Conservation (phyloP, 1,140 invertebrate species). For the Tetragnatha versicolor region DNA sequence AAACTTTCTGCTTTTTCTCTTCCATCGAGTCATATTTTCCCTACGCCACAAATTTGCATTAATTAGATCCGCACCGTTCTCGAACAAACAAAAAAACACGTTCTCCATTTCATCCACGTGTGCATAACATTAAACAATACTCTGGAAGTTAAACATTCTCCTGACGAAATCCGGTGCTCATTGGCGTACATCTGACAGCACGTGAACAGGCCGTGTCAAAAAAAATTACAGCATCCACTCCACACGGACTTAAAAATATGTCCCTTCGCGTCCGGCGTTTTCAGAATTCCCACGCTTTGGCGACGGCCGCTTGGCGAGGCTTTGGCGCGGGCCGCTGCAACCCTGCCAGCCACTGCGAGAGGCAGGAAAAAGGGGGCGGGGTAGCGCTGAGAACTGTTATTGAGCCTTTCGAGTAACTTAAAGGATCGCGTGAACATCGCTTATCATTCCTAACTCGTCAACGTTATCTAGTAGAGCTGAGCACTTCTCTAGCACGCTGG, state of each 20-base stretch:
- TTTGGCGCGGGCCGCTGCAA: background rate
- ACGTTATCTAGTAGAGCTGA: conserved; percentile 6
- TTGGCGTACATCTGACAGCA: too few relatives aligned
- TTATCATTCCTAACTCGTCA: conserved; percentile 35
- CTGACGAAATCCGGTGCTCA: too few relatives aligned
- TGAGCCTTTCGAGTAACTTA: conserved; percentile 35
- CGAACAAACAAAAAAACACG: too few relatives aligned
- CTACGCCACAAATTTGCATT: too few relatives aligned
- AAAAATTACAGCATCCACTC: background rate
- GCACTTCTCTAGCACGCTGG: background rate
- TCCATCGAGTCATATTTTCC: too few relatives aligned
- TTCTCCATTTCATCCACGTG: too few relatives aligned
- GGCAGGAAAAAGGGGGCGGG: background rate
- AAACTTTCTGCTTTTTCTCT: too few relatives aligned
- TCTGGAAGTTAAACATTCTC: too few relatives aligned
- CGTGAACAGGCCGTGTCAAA: background rate
- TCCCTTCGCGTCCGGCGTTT: too few relatives aligned
- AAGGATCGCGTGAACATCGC: conserved; percentile 12
- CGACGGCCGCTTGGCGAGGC: conserved; percentile 15
- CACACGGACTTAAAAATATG: background rate
- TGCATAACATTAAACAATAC: too few relatives aligned
- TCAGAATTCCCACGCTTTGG: conserved; percentile 43
- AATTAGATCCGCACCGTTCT: too few relatives aligned
- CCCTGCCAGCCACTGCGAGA: too few relatives aligned
- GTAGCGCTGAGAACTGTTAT: conserved; percentile 34